A percentile compares a stretch with the other conserved stretches of the same genome.
Evolutionary conservation across 2,113 vertebrate species (phyloP).

Genomic region (Furnarius figulus): DNA sequence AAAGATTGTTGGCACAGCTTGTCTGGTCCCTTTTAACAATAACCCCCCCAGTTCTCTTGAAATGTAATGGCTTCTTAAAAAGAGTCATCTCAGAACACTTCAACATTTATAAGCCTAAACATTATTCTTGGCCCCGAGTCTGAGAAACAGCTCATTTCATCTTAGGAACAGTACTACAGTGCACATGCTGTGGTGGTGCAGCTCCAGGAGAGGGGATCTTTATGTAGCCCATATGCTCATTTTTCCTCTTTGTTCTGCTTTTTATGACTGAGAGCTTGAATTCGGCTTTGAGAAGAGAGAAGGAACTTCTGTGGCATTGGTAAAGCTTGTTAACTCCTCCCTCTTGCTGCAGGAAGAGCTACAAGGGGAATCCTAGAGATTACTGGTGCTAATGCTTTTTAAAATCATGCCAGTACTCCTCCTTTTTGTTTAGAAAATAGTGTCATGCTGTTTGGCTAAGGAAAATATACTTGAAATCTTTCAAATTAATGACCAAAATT

Average conservation of each 20-base stretch:
- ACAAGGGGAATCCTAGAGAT: not conserved
- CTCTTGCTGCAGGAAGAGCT: not conserved
- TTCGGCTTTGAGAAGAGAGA: not conserved
- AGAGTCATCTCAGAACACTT: not conserved
- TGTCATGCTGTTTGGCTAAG: not conserved
- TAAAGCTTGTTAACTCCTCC: not conserved
- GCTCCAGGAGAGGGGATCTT: not conserved
- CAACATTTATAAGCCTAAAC: not conserved
- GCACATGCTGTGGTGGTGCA: not conserved
- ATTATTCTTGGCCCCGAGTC: conserved; percentile 1
- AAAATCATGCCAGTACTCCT: not conserved
- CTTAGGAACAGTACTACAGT: not conserved
- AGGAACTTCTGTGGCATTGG: not conserved
- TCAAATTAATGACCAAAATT: not conserved
- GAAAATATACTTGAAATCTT: not conserved
- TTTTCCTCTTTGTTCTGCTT: not conserved
- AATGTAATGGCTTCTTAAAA: conserved; percentile 11
- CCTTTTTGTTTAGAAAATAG: not conserved
- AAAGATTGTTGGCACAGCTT: not conserved
- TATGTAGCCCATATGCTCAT: not conserved
- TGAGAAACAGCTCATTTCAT: not conserved
- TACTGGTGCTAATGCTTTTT: not conserved
- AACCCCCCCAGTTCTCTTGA: not conserved
- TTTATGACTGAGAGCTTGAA: not conserved
- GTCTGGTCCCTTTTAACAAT: not conserved